Base-by-base conservation (phyloP, 1,140 invertebrate species). In the Whitmania pigra region DNA sequence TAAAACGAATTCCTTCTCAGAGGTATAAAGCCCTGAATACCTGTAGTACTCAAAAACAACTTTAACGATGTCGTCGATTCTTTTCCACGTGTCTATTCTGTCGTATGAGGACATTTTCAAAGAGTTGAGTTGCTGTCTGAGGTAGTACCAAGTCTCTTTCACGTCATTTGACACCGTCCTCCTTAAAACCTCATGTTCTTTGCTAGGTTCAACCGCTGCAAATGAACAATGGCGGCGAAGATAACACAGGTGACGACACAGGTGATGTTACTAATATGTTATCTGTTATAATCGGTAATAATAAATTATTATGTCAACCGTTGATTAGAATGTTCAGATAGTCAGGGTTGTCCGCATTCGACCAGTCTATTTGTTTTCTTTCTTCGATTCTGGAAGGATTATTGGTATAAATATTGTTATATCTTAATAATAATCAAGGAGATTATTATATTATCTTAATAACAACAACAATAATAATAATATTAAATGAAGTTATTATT, bases 131-230 rank as follows among this genome's bases (percentile, higher is more conserved):
- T 93, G 88, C 55, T 86, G 83, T 75, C 86, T 87, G 0, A 93
- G 84, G 77, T 88, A 94, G 75, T 80, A 83, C 84, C 84, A 85
- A 70, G 83, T 78, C 78, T 86, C 85, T 72, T 75, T 87, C 0
- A 90, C 87, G 78, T 90, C 91, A 60, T 87, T 88, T 76, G 86
- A 86, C 68, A 94, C 85, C 76, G 88, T 86, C n/a, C 91, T 83
- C 67, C 91, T 84, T 15, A 89, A 81, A 76, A 87, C 84, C 84
- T 95, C 93, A 79, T 93, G 93, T 75, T 91, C 87, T 70, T 86
- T 78, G 36, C 86, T 87, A 5, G 91, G 89, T 15, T 76, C 22
- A 43, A 63, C 67, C 53, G 55, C 40, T 36, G 71, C 29, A 69
- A 43, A 31, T 9, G 27, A 5, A 13, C 13, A 0, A 49, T 49